Conservation (phyloP, 2,113 vertebrate genomes). For the Paramisgurnus dabryanus region DNA sequence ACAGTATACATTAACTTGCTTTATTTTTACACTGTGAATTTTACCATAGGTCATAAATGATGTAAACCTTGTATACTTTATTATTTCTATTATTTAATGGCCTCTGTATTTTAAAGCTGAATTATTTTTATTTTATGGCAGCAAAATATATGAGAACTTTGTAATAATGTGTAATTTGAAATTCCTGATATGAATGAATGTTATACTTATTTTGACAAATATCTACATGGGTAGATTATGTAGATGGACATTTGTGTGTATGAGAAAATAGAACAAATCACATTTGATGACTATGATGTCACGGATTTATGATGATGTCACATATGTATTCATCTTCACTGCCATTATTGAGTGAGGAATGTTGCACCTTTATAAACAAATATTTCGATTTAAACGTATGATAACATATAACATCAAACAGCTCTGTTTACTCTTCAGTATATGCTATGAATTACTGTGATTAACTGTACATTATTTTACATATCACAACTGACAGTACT, state of each 20-base stretch:
- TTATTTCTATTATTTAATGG: conserved; percentile 16
- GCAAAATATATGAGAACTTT: not conserved
- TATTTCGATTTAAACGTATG: not conserved
- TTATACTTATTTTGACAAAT: not conserved
- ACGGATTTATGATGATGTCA: not conserved
- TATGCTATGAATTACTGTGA: conserved; percentile 9
- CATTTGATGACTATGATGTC: not conserved
- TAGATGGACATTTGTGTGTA: not conserved
- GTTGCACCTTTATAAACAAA: conserved; percentile 2
- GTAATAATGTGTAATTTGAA: not conserved
- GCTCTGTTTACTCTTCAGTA: not conserved
- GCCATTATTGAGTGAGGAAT: not conserved
- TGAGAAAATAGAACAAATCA: not conserved
- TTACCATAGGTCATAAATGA: conserved; percentile 24
- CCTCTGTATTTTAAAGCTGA: conserved; percentile 29
- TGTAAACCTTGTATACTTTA: conserved; percentile 22
- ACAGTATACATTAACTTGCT: conserved; percentile 23
- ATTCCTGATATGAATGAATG: not conserved
- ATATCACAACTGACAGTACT: not conserved
- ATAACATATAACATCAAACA: not conserved
- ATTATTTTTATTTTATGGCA: conserved; percentile 1
- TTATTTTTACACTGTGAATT: conserved; percentile 68
- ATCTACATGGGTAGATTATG: too few species aligned
- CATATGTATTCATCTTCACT: not conserved
- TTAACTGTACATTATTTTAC: conserved; percentile 4